Conservation (phyloP, 64 coral and sea anemone species). For the Anthopleura sola region DNA sequence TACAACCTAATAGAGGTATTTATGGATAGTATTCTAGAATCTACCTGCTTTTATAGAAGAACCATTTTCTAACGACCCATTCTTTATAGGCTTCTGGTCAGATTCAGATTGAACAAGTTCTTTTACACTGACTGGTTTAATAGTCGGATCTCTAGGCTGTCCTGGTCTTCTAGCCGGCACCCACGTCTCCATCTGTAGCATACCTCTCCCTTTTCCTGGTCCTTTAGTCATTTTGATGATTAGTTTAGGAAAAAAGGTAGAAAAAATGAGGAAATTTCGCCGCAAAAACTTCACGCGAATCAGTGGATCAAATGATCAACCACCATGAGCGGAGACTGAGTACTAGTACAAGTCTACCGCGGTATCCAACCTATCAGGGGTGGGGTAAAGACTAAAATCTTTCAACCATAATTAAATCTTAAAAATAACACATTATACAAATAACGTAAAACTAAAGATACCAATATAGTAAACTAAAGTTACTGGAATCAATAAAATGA, state of each 20-base stretch:
- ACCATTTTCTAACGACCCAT: background rate
- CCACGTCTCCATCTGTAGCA: constrained; percentile 45
- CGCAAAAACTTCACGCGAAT: background rate
- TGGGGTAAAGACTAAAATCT: background rate
- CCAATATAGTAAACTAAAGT: background rate
- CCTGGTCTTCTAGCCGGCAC: constrained; percentile 50
- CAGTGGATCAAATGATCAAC: background rate
- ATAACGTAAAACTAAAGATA: background rate
- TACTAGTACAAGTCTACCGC: background rate
- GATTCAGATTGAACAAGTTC: background rate
- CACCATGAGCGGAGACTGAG: background rate
- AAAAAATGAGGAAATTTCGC: too few species aligned
- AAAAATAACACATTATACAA: background rate
- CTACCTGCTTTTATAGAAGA: background rate
- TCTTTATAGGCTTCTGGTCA: background rate
- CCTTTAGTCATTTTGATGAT: constrained; percentile 8
- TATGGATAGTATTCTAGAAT: too few species aligned
- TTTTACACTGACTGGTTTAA: background rate
- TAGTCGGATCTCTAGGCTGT: background rate
- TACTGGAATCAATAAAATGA: background rate
- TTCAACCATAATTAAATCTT: background rate
- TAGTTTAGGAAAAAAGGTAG: too few species aligned
- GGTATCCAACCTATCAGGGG: background rate
- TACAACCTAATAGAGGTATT: too few species aligned
- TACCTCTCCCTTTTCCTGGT: constrained; percentile 43